Evolutionary conservation across 2,113 vertebrate species (phyloP).

Genomic region (Charadrius vociferus): DNA sequence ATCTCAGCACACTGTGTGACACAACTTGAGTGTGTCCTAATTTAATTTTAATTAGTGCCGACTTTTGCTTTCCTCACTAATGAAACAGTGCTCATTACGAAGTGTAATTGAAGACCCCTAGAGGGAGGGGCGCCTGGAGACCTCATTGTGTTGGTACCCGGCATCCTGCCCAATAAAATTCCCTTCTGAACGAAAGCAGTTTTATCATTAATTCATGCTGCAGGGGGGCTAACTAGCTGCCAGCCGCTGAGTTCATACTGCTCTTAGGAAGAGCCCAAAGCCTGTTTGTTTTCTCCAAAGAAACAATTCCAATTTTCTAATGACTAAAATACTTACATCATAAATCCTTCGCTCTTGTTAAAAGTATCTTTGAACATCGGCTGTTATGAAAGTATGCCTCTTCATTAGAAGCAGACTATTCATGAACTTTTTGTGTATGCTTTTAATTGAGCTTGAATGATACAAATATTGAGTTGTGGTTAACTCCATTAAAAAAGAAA

Average conservation of each 20-base stretch:
- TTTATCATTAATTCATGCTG: constrained; percentile 70
- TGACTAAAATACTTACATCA: constrained; percentile 33
- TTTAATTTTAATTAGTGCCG: constrained; percentile 75
- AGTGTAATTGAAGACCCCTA: constrained; percentile 76
- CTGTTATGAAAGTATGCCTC: constrained; percentile 24
- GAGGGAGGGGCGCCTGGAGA: constrained; percentile 68
- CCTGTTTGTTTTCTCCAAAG: constrained; percentile 54
- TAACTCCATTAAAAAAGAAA: neutral
- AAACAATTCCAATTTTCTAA: constrained; percentile 47
- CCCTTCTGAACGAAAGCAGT: constrained; percentile 57
- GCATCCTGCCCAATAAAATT: constrained; percentile 70
- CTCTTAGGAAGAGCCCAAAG: constrained; percentile 45
- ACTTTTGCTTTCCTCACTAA: constrained; percentile 73
- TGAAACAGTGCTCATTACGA: constrained; percentile 73
- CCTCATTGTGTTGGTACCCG: constrained; percentile 60
- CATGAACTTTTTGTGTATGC: constrained; percentile 17
- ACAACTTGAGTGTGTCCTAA: constrained; percentile 66
- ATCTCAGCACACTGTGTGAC: constrained; percentile 54
- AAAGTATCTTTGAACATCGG: constrained; percentile 48
- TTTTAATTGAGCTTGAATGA: constrained; percentile 58
- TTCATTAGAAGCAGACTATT: constrained; percentile 56
- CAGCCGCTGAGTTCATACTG: constrained; percentile 30
- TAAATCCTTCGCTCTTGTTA: constrained; percentile 45
- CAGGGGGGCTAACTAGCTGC: constrained; percentile 34
- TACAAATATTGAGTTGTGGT: constrained; percentile 44